These are phyloP conservation scores for Lepidocyrtoides sp. DNA, from an alignment of 2,888 invertebrate species.

Conservation along the genomic window DNA sequence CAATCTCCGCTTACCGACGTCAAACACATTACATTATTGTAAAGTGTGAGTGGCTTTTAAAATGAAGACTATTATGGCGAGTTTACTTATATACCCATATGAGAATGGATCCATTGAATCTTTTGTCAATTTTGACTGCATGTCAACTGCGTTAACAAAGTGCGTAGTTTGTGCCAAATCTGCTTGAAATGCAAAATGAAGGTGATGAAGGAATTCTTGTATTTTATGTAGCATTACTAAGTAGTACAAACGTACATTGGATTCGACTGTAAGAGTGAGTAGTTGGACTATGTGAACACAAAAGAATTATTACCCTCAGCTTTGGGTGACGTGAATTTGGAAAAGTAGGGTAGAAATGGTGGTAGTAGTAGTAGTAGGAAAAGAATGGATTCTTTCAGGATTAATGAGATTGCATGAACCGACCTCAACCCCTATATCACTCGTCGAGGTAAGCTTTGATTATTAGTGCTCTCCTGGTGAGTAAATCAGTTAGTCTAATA, in stretches of 20 bases:
- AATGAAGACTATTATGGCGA: background rate
- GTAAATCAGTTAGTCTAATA: background rate
- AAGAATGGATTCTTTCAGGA: conserved; percentile 65
- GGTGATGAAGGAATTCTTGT: conserved; percentile 30
- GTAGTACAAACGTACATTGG: background rate
- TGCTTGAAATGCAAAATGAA: conserved; percentile 42
- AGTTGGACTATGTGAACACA: background rate
- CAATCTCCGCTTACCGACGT: background rate
- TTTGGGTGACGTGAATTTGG: conserved; percentile 44
- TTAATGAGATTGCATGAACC: conserved; percentile 67
- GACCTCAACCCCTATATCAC: conserved; percentile 56
- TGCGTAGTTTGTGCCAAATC: conserved; percentile 49
- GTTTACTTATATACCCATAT: background rate
- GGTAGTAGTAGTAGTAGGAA: conserved; percentile 39
- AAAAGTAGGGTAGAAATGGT: conserved; percentile 48
- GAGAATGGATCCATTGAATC: background rate
- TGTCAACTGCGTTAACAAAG: conserved; percentile 44
- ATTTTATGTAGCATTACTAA: background rate
- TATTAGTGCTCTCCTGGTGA: background rate
- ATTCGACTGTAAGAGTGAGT: background rate
- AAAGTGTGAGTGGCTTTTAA: conserved; percentile 10
- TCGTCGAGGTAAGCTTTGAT: conserved; percentile 36
- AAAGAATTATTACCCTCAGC: conserved; percentile 48
- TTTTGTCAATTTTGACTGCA: conserved; percentile 53
- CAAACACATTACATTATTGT: conserved; percentile 13